Percentiles rank a stretch among this genome's conserved stretches.
Conservation (phyloP, 1,140 invertebrate species). For the Brachionus sp. region DNA sequence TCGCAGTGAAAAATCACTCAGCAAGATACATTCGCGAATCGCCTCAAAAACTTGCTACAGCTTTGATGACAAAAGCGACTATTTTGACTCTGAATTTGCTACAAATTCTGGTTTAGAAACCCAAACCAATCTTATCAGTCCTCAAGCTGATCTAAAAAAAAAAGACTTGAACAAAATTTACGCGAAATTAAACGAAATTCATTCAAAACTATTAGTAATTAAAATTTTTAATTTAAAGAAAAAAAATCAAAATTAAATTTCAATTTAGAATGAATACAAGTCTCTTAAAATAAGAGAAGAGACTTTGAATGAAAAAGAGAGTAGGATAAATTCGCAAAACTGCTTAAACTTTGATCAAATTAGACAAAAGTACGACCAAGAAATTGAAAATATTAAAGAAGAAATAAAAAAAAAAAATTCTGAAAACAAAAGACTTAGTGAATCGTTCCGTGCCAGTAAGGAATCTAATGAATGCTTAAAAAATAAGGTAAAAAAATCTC, state of each 20-base stretch:
- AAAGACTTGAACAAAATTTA: slow-evolving; percentile 27
- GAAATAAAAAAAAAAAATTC: slow-evolving; percentile 15
- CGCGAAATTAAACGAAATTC: not conserved
- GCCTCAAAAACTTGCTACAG: not conserved
- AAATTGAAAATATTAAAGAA: not conserved
- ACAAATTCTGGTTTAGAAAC: not conserved
- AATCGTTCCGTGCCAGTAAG: not conserved
- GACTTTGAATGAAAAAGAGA: not conserved
- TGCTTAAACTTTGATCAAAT: not conserved
- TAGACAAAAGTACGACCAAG: not conserved
- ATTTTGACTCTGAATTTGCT: not conserved
- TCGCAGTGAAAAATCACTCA: not conserved
- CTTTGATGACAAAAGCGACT: slow-evolving; percentile 18
- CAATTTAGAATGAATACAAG: slow-evolving; percentile 16
- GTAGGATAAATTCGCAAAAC: not conserved
- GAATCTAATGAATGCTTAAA: not conserved
- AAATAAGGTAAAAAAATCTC: not conserved
- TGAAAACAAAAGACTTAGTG: slow-evolving; percentile 1
- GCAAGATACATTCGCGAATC: not conserved
- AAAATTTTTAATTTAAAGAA: not conserved
- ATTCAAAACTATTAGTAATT: slow-evolving; percentile 24
- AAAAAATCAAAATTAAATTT: not conserved
- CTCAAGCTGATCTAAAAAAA: not conserved
- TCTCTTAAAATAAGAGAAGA: not conserved
- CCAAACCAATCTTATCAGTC: not conserved